Conservation (phyloP, 2,113 vertebrate species). For the Himantopus leucocephalus region DNA sequence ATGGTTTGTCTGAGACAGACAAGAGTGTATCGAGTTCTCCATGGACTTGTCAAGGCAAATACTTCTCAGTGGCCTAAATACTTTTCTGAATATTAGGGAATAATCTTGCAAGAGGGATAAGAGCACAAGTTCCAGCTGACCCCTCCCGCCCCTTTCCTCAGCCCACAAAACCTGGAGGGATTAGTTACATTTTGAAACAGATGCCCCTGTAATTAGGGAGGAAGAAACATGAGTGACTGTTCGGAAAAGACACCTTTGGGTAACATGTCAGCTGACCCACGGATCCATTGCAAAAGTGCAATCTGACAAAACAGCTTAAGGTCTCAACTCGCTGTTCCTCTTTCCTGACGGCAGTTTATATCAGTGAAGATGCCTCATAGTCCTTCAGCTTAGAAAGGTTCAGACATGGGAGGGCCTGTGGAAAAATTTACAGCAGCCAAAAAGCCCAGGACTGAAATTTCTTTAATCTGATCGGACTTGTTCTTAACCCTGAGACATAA, state of each 20-base stretch:
- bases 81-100: constrained; percentile 37
- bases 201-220: constrained; percentile 16
- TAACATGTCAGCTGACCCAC: background rate
- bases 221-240: constrained; percentile 13
- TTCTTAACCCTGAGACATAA: constrained; percentile 52
- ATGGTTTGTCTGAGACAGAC: background rate
- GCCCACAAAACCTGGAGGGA: constrained; percentile 5
- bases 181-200: constrained; percentile 38
- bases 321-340: background rate
- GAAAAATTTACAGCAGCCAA: constrained; percentile 39
- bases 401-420: background rate
- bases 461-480: constrained; percentile 34
- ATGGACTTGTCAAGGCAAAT: constrained; percentile 27
- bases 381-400: background rate
- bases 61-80: constrained; percentile 15
- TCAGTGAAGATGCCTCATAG: background rate
- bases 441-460: constrained; percentile 9
- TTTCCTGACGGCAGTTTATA: background rate
- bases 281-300: background rate
- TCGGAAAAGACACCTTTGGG: constrained; percentile 38
- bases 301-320: background rate
- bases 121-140: background rate
- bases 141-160: background rate
- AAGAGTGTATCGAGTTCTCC: background rate
- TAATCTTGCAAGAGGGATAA: background rate